Percentiles rank a stretch among this genome's conserved stretches.
Conservation (phyloP, 2,888 invertebrate species). For the Adelognathus sp. region DNA sequence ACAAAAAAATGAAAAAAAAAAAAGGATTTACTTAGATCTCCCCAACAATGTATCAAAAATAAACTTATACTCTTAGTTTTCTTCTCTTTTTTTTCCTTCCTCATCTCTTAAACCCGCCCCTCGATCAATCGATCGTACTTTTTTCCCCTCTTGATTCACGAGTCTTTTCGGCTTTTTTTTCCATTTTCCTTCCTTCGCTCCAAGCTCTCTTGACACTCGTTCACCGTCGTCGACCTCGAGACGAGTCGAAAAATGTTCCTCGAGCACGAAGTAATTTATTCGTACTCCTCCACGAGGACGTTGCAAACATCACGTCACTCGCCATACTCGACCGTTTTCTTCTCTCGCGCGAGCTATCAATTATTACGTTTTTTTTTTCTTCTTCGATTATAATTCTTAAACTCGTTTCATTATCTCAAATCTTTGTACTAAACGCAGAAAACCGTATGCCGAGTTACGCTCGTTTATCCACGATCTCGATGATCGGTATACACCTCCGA, state of each 20-base stretch:
- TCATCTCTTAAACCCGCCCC: slow-evolving; percentile 62
- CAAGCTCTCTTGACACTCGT: slow-evolving; percentile 55
- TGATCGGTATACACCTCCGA: slow-evolving; percentile 10
- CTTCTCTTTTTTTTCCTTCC: slow-evolving; percentile 63
- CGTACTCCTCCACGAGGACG: slow-evolving; percentile 31
- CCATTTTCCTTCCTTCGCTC: slow-evolving; percentile 42
- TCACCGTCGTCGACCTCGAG: slow-evolving; percentile 58
- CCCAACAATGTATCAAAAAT: slow-evolving; percentile 81
- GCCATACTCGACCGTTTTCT: slow-evolving; percentile 53
- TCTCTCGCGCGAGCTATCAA: slow-evolving; percentile 62
- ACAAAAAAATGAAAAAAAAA: slow-evolving; percentile 77
- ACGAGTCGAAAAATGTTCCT: slow-evolving; percentile 37
- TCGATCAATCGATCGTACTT: slow-evolving; percentile 60
- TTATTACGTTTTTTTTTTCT: slow-evolving; percentile 39
- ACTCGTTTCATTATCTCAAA: slow-evolving; percentile 50
- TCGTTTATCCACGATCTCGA: slow-evolving; percentile 1
- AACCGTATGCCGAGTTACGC: slow-evolving; percentile 55
- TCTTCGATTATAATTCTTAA: slow-evolving; percentile 51
- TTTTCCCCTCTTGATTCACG: slow-evolving; percentile 37
- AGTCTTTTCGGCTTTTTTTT: slow-evolving; percentile 31
- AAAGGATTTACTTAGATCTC: slow-evolving; percentile 77
- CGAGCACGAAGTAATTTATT: slow-evolving; percentile 52
- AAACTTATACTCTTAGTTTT: slow-evolving; percentile 78
- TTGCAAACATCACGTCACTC: slow-evolving; percentile 54
- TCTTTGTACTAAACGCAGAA: slow-evolving; percentile 62